Base-by-base conservation (phyloP, 2,797 vertebrate species). In the Enteromius paludinosus region DNA sequence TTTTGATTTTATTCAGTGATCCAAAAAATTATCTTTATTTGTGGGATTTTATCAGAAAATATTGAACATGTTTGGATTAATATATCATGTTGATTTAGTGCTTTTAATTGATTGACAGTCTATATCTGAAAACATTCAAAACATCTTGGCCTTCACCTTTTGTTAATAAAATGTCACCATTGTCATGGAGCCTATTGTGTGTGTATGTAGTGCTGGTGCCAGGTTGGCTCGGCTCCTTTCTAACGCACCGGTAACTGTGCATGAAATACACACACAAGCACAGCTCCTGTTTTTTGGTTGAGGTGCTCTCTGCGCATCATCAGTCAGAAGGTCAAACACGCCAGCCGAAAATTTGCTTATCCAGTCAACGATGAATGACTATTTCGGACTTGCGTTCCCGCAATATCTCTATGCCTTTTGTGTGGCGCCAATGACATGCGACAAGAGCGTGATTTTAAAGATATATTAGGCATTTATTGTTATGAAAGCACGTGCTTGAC, bases 211-310 rank as follows among this genome's bases (percentile, higher is more conserved):
- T 64, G 71, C 76, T 82, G 79, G 62, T 86, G 87, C 89, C 86
- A 79, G 82, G 70, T 88, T 88, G 78, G 88, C 90, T 89, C 90
- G 91, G 87, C 91, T 90, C 88, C 87, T 93, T 92, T 92, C 88
- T 23, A 92, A 92, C 88, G 92, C 92, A 88, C 88, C 59, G 71
- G 91, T 89, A 91, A 89, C 78, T 92, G 90, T 91, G 94, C 92
- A 90, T 94, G 93, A 93, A 93, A 90, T 90, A 88, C 90, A 89
- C 90, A 93, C 91, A 93, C 89, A 90, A 90, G 90, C 92, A 90
- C 90, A 93, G 90, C 89, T 88, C 78, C 71, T 88, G 88, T 90
- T 91, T 86, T 91, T 92, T 90, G 80, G 92, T 90, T 82, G 87
- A 86, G 89, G 84, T 90, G 87, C 91, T 92, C 87, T 90, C 90